Base-by-base conservation (phyloP, 2,888 invertebrate species). In the Pachycephus smyrnensis region DNA sequence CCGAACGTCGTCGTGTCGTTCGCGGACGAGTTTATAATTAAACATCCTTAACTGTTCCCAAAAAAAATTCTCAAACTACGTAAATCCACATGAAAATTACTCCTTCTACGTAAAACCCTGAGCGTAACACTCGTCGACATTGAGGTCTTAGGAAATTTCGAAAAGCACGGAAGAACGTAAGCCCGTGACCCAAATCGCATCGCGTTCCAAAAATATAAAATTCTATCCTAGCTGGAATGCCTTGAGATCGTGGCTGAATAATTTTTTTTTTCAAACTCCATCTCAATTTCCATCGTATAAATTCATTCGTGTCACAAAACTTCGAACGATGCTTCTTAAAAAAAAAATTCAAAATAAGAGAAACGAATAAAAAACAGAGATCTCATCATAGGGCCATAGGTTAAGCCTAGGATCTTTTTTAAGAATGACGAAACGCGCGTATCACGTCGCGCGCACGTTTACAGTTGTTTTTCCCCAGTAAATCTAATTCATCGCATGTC, bases 21-120 rank as follows among this genome's bases (percentile, higher is more conserved):
- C 6, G 23, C 23, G 36, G 74, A 36, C 74, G 23, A 36, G 11
- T 74, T 74, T 36, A 74, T 74, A 74, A 74, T 74, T 36, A 36
- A 74, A 55, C 15, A 9, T 23, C 23, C 23, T 15, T 33, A 33
- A 33, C 33, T 33, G 33, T 33, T 6, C 15, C 40, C 0, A 15
- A 23, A 23, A 55, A 55, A 23, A 23, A 9, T 23, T 55, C 9
- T 55, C 23, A 55, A 23, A 55, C 55, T 55, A 55, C 23, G 23
- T 55, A 55, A 55, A 55, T 55, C 2, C 55, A 55, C 9, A 55
- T 1, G 6, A 55, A 40, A 55, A 23, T 23, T 55, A 55, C 23
- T 55, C 23, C 9, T 55, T 2, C 1, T 23, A 9, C 55, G 55
- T 55, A 55, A 55, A 55, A 55, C 55, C 23, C 23, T 23, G 55